Evolutionary conservation across 2,797 vertebrate genomes (phyloP).

Genomic region (Aratinga solstitialis): DNA sequence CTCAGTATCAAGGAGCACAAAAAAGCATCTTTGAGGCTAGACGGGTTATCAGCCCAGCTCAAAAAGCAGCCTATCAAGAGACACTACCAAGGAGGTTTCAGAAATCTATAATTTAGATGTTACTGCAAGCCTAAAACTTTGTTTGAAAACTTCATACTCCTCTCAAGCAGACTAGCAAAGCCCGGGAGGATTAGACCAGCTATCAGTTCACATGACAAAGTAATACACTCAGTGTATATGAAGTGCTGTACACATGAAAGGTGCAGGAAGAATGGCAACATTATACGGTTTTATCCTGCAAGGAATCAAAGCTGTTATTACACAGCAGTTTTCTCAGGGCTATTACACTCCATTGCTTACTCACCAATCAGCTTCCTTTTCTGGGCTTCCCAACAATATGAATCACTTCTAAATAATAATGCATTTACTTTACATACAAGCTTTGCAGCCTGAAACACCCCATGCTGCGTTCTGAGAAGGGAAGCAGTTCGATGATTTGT

Average conservation of each 20-base stretch:
- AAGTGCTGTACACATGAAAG: slow-evolving; percentile 9
- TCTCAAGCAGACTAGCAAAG: slow-evolving; percentile 51
- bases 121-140: slow-evolving; percentile 60
- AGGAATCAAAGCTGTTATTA: slow-evolving; percentile 40
- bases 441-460: background rate
- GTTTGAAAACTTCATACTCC: slow-evolving; percentile 52
- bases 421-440: slow-evolving; percentile 28
- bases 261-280: slow-evolving; percentile 9
- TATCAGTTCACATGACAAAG: slow-evolving; percentile 55
- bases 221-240: slow-evolving; percentile 33
- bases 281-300: slow-evolving; percentile 20
- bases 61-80: slow-evolving; percentile 26
- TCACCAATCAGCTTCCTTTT: slow-evolving; percentile 29
- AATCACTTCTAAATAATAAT: slow-evolving; percentile 57
- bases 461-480: background rate
- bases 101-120: slow-evolving; percentile 52
- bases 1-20: background rate
- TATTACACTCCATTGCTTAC: slow-evolving; percentile 36
- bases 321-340: slow-evolving; percentile 31
- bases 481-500: background rate
- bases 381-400: background rate
- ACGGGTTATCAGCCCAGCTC: slow-evolving; percentile 39
- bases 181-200: slow-evolving; percentile 36
- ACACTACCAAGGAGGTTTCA: background rate
- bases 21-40: background rate